A percentile compares a stretch with the other conserved stretches of the same genome.
phyloP scores from a whole-genome alignment of 1,140 invertebrate species.

The Hycleus cichorii region DNA sequence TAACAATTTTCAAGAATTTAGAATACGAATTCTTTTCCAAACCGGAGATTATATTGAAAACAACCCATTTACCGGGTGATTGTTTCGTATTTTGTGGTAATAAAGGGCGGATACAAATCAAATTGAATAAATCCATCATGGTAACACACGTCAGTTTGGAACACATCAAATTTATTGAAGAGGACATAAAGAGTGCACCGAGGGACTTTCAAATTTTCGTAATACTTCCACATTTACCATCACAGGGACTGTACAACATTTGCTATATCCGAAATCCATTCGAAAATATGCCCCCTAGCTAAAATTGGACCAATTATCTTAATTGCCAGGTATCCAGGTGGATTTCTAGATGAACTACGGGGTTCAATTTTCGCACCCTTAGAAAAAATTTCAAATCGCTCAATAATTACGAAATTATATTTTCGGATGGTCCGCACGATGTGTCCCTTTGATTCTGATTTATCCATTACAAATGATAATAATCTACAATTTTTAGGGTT shows the following conservation, averaged over 20 bases:
- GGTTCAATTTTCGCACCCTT: too few species aligned
- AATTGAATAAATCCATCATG: background rate
- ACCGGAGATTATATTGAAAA: background rate
- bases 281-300: too few species aligned
- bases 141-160: constrained; percentile 9
- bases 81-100: constrained; percentile 6
- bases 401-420: too few species aligned
- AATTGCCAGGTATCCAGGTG: too few species aligned
- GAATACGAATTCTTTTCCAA: background rate
- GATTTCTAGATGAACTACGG: too few species aligned
- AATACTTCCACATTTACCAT: background rate
- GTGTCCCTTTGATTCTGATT: too few species aligned
- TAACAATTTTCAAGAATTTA: background rate
- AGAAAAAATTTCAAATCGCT: too few species aligned
- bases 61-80: background rate
- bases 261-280: too few species aligned
- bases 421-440: too few species aligned
- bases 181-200: background rate
- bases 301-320: too few species aligned
- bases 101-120: background rate
- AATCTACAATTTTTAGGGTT: background rate
- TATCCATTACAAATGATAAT: too few species aligned
- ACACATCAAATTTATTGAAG: background rate
- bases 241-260: too few species aligned
- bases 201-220: constrained; percentile 9